Percentiles rank a stretch among this genome's conserved stretches.
Conservation (phyloP, 2,797 vertebrate genomes). For the Iguana delicatissima region DNA sequence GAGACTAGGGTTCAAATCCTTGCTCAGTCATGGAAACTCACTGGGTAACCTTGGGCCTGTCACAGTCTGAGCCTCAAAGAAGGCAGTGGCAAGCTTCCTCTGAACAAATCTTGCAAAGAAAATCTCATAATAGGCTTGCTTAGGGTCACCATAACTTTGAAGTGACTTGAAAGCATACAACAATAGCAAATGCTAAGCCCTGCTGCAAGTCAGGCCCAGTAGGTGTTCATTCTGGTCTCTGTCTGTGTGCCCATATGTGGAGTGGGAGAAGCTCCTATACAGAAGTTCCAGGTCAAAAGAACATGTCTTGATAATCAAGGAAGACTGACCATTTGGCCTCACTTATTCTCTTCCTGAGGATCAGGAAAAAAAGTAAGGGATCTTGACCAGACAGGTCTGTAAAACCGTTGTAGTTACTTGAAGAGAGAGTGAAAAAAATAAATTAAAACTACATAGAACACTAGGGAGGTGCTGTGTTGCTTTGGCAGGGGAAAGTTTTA, state of each 20-base stretch:
- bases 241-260: background rate
- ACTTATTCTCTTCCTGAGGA: background rate
- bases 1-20: too few relatives aligned
- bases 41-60: too few relatives aligned
- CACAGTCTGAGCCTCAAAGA: too few relatives aligned
- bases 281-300: background rate
- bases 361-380: background rate
- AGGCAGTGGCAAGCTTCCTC: too few relatives aligned
- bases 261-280: background rate
- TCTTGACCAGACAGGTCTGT: background rate
- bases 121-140: too few relatives aligned
- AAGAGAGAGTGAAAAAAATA: background rate
- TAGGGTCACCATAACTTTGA: too few relatives aligned
- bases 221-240: background rate
- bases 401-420: background rate
- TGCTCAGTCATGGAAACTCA: too few relatives aligned
- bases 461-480: background rate
- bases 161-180: too few relatives aligned
- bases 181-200: background rate
- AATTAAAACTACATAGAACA: background rate
- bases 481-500: background rate
- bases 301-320: background rate
- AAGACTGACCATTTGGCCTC: background rate
- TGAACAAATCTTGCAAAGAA: too few relatives aligned
- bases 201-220: background rate